A percentile compares a stretch with the other conserved stretches of the same genome.
phyloP scores from a whole-genome alignment of 2,113 vertebrate species.

The Tachysurus vachellii region DNA sequence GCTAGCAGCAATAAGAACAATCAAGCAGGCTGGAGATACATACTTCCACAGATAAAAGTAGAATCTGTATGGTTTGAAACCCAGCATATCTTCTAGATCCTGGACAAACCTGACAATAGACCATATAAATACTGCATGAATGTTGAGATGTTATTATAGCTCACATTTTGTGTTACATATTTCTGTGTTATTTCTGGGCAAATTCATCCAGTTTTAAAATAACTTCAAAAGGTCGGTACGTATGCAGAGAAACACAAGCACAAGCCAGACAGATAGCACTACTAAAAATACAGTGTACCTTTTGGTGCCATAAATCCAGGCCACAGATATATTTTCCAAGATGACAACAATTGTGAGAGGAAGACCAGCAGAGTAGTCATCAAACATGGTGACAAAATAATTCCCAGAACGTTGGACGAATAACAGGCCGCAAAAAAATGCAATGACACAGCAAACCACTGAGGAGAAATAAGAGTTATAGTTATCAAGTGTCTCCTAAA shows the following conservation, averaged over 20 bases:
- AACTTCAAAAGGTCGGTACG: conserved; percentile 1
- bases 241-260: background rate
- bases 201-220: background rate
- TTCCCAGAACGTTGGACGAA: conserved; percentile 98
- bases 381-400: conserved; percentile 99
- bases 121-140: background rate
- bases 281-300: conserved; percentile 74
- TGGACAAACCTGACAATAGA: conserved; percentile 87
- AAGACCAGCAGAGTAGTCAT: conserved; percentile 95
- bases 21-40: conserved; percentile 88
- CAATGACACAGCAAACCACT: conserved; percentile 91
- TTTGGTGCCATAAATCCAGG: conserved; percentile 97
- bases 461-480: conserved; percentile 47
- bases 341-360: conserved; percentile 95
- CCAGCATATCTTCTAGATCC: conserved; percentile 97
- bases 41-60: conserved; percentile 98
- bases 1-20: conserved; percentile 83
- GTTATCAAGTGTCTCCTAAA: conserved; percentile 12
- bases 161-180: background rate
- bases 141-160: background rate
- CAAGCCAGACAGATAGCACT: background rate
- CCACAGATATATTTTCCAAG: conserved; percentile 94
- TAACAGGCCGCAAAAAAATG: conserved; percentile 90
- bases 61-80: conserved; percentile 87
- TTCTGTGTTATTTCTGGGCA: background rate